These are phyloP conservation scores for Raillietiella orientalis DNA, from an alignment of 2,888 invertebrate species.

Conservation along the genomic window DNA sequence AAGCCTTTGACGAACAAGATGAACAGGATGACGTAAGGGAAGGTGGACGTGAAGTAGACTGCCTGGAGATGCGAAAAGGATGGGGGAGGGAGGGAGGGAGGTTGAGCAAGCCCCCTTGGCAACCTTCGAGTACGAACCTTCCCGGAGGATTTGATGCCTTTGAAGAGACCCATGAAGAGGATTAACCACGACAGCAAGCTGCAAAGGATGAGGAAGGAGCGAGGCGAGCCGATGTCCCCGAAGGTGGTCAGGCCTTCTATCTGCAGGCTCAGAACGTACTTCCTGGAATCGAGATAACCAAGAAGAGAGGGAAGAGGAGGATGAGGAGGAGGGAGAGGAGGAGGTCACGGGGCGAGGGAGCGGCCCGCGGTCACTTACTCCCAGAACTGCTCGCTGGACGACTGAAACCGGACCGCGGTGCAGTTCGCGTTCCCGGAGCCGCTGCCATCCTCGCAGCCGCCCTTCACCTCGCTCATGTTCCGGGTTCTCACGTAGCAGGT, in stretches of 20 bases:
- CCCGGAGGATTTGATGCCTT: slow-evolving; percentile 11
- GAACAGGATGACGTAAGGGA: slow-evolving; percentile 10
- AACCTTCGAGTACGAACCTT: slow-evolving; percentile 9
- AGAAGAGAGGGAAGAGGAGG: neutral
- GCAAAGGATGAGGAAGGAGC: slow-evolving; percentile 10
- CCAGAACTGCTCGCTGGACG: slow-evolving; percentile 14
- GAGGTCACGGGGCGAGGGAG: neutral
- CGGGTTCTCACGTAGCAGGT: slow-evolving; percentile 7
- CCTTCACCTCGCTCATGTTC: too few relatives aligned
- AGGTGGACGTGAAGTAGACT: slow-evolving; percentile 11
- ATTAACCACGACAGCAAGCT: slow-evolving; percentile 11
- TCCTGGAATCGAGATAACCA: slow-evolving; percentile 7
- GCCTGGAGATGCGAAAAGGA: slow-evolving; percentile 7
- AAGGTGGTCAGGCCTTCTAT: slow-evolving; percentile 7
- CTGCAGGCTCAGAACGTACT: slow-evolving; percentile 7
- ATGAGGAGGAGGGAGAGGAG: too few relatives aligned
- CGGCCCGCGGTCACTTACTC: slow-evolving; percentile 10
- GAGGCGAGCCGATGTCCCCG: slow-evolving; percentile 10
- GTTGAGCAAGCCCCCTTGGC: too few relatives aligned
- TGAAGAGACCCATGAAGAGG: slow-evolving; percentile 11
- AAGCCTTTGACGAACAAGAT: slow-evolving; percentile 10
- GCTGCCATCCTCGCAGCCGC: slow-evolving; percentile 2
- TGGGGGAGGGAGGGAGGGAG: too few relatives aligned
- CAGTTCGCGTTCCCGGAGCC: slow-evolving; percentile 5
- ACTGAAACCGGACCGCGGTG: too few relatives aligned